Percentiles rank a stretch among this genome's conserved stretches.
These are phyloP conservation scores for Gallinago nigripennis DNA, from an alignment of 2,797 vertebrate genomes.

Conservation along the genomic window DNA sequence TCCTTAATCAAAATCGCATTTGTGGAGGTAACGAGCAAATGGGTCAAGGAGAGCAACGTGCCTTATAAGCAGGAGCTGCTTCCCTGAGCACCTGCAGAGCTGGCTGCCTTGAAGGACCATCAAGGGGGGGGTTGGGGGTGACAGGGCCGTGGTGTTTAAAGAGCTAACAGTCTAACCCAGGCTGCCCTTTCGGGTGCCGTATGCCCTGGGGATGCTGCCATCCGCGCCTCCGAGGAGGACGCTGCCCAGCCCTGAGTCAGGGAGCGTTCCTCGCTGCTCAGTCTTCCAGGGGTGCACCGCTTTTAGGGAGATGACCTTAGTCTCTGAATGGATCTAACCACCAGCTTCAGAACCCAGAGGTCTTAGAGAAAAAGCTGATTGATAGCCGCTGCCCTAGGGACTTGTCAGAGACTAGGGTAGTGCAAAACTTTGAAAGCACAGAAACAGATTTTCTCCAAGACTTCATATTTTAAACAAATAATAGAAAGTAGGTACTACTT, in stretches of 20 bases:
- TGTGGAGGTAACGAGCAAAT: conserved; percentile 49
- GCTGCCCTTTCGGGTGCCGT: background rate
- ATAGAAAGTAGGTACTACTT: background rate
- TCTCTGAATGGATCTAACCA: background rate
- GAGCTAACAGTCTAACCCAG: background rate
- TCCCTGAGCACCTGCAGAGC: background rate
- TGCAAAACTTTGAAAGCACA: too few relatives aligned
- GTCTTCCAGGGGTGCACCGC: background rate
- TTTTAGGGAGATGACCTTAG: background rate
- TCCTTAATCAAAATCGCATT: conserved; percentile 55
- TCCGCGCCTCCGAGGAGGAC: background rate
- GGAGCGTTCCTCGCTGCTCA: background rate
- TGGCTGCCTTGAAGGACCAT: background rate
- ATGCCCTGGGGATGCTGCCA: background rate
- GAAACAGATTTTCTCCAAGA: background rate
- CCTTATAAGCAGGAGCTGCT: background rate
- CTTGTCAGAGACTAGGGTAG: background rate
- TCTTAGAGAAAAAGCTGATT: background rate
- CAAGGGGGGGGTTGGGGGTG: fast-evolving
- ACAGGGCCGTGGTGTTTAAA: background rate
- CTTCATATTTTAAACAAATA: background rate
- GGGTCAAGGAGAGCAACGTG: conserved; percentile 58
- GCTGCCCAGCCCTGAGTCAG: background rate
- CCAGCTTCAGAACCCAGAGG: background rate
- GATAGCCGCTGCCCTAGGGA: background rate